phyloP scores from a whole-genome alignment of 1,140 invertebrate genomes.

The Drosophila kurseongensis region DNA sequence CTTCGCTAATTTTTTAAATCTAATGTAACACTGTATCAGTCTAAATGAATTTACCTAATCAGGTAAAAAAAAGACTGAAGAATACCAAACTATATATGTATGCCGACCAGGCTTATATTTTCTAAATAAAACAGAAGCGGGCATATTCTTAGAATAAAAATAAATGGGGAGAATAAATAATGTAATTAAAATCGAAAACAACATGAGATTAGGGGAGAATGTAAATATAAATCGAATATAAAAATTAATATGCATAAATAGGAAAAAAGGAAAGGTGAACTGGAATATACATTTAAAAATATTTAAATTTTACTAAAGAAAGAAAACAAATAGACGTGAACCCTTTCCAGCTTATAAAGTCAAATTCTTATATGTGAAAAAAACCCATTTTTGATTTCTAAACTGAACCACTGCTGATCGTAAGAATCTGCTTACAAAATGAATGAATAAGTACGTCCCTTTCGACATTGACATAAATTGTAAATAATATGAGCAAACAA shows the following conservation, averaged over 20 bases:
- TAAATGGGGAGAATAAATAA: not conserved
- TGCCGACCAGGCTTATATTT: not conserved
- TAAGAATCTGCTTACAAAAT: conserved; percentile 30
- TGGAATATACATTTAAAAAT: not conserved
- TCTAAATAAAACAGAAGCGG: conserved; percentile 1
- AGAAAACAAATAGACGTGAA: not conserved
- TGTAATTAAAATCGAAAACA: not conserved
- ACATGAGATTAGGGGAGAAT: conserved; percentile 5
- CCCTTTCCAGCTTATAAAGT: not conserved
- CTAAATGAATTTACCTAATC: conserved; percentile 5
- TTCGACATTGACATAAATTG: conserved; percentile 57
- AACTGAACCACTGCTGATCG: conserved; percentile 4
- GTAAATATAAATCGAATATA: not conserved
- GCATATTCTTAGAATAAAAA: not conserved
- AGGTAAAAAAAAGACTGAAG: conserved; percentile 3
- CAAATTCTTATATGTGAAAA: not conserved
- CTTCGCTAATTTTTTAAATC: conserved; percentile 38
- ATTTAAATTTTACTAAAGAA: not conserved
- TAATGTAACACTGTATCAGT: conserved; percentile 7
- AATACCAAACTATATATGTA: not conserved
- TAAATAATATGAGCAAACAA: conserved; percentile 71
- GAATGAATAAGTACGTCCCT: conserved; percentile 45
- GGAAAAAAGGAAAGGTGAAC: not conserved
- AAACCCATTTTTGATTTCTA: no score
- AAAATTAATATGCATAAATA: not conserved